Evolutionary conservation across 2,113 vertebrate species (phyloP).

Genomic region (Barnardius zonarius): DNA sequence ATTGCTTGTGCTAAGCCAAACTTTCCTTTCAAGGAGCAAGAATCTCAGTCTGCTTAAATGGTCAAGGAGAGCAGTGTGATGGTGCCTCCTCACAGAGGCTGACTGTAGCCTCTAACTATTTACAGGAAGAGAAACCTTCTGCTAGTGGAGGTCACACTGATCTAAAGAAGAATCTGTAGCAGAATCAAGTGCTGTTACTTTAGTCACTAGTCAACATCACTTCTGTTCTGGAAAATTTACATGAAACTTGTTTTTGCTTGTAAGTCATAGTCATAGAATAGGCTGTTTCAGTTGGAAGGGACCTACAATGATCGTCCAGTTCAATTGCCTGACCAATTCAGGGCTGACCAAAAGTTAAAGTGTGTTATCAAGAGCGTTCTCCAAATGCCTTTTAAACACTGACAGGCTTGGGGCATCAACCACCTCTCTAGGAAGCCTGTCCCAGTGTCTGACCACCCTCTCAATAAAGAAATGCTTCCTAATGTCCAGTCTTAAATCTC

Average conservation of each 20-base stretch:
- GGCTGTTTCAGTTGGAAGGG: neutral
- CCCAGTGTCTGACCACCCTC: neutral
- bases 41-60: neutral
- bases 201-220: neutral
- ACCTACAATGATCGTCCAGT: neutral
- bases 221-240: neutral
- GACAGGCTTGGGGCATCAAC: accelerated
- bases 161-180: neutral
- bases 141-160: neutral
- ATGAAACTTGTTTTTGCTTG: neutral
- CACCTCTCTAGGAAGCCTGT: neutral
- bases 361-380: neutral
- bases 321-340: neutral
- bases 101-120: neutral
- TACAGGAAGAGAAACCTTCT: neutral
- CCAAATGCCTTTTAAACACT: neutral
- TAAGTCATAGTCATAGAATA: neutral
- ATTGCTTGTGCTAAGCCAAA: neutral
- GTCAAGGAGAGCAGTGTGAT: neutral
- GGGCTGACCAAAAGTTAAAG: neutral
- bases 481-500: neutral
- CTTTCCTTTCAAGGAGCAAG: neutral
- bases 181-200: neutral
- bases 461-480: neutral
- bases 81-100: neutral